These are phyloP conservation scores for Dolichomitus sp. DNA, from an alignment of 2,888 invertebrate genomes.

Conservation along the genomic window DNA sequence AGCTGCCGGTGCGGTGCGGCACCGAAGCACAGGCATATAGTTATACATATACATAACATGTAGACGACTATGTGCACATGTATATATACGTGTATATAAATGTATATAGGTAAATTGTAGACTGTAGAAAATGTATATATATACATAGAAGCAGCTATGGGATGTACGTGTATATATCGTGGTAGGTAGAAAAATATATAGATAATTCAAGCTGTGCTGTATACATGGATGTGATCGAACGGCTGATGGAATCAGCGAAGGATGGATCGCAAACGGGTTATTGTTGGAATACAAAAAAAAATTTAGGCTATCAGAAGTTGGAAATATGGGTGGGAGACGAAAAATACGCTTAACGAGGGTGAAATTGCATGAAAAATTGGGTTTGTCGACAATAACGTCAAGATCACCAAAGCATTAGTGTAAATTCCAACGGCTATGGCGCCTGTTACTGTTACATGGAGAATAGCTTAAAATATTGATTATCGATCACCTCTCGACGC, in stretches of 20 bases:
- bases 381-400: conserved; percentile 17
- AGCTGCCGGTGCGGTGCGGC: conserved; percentile 33
- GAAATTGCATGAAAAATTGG: conserved; percentile 30
- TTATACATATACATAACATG: conserved; percentile 38
- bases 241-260: conserved; percentile 23
- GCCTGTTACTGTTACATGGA: background rate
- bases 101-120: conserved; percentile 2
- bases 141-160: background rate
- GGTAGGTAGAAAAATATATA: conserved; percentile 14
- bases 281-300: background rate
- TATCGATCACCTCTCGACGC: conserved; percentile 23
- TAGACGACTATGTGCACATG: background rate
- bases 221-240: conserved; percentile 23
- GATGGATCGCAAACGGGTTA: conserved; percentile 33
- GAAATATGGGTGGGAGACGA: background rate
- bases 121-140: conserved; percentile 15
- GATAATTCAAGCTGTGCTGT: background rate
- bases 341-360: conserved; percentile 12
- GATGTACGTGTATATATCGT: conserved; percentile 2
- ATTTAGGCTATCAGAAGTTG: background rate
- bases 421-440: background rate
- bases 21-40: conserved; percentile 35
- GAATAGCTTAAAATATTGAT: conserved; percentile 28
- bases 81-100: conserved; percentile 2
- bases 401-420: conserved; percentile 28